Evolutionary conservation across 2,113 vertebrate species (phyloP).

Genomic region (Petrocephalus microphthalmus): DNA sequence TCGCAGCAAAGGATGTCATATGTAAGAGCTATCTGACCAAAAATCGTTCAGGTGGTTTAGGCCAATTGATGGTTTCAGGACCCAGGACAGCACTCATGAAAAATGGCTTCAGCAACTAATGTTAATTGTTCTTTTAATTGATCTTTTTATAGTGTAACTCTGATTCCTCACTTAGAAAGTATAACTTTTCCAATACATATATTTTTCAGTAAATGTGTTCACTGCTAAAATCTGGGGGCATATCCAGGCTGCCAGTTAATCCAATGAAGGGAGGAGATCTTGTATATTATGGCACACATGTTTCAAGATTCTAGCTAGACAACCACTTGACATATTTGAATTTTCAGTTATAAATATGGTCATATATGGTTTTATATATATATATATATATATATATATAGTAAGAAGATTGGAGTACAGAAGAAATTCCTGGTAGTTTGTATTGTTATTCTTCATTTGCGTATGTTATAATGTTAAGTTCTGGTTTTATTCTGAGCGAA

Average conservation of each 20-base stretch:
- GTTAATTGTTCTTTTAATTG: neutral
- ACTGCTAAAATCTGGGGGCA: neutral
- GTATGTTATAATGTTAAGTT: too few species aligned
- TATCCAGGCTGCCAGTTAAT: neutral
- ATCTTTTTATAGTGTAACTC: neutral
- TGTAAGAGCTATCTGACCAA: neutral
- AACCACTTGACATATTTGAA: neutral
- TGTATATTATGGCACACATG: neutral
- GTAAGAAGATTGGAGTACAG: too few species aligned
- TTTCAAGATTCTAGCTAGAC: neutral
- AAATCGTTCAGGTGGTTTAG: neutral
- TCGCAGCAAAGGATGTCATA: neutral
- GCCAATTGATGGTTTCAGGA: conserved; percentile 28
- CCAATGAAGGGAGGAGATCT: neutral
- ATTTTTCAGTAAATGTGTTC: neutral
- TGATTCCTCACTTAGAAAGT: neutral
- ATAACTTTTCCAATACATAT: neutral
- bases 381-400: too few species aligned
- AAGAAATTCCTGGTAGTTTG: too few species aligned
- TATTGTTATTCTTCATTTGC: too few species aligned
- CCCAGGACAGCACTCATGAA: conserved; percentile 36
- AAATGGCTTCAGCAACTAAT: neutral
- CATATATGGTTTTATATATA: too few species aligned
- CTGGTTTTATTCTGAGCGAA: too few species aligned
- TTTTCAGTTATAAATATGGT: too few species aligned